A percentile compares a stretch with the other conserved stretches of the same genome.
These are phyloP conservation scores for Hippocampus abdominalis DNA, from an alignment of 2,113 vertebrate genomes.

Conservation along the genomic window DNA sequence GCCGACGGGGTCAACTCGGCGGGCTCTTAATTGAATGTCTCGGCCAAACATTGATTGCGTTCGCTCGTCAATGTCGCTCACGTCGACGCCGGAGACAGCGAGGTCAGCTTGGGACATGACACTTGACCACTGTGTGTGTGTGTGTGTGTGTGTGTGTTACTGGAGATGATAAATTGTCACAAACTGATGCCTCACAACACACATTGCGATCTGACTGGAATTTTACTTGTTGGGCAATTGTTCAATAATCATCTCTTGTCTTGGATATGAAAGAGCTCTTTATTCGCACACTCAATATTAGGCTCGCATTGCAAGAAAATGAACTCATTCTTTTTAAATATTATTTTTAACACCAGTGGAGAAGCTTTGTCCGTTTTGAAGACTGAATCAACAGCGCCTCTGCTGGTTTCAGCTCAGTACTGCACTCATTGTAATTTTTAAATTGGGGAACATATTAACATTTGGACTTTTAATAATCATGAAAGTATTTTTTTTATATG, in stretches of 20 bases:
- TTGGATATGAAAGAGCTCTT: too few relatives aligned
- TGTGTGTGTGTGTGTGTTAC: neutral
- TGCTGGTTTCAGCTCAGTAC: too few relatives aligned
- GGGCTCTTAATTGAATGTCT: slow-evolving; percentile 35
- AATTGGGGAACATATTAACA: neutral
- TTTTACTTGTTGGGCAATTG: too few relatives aligned
- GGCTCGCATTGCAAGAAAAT: too few relatives aligned
- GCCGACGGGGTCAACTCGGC: slow-evolving; percentile 28
- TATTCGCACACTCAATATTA: too few relatives aligned
- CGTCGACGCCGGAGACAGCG: slow-evolving; percentile 12
- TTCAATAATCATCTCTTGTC: too few relatives aligned
- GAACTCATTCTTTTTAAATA: too few relatives aligned
- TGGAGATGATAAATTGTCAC: neutral
- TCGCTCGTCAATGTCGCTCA: slow-evolving; percentile 39
- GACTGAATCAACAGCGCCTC: too few relatives aligned
- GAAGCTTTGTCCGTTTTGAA: too few relatives aligned
- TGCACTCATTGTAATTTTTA: neutral
- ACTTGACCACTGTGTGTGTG: neutral
- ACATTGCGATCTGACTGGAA: neutral
- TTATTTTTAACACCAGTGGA: too few relatives aligned
- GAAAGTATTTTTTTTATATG: neutral
- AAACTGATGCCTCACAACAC: neutral
- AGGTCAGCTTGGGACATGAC: slow-evolving; percentile 21
- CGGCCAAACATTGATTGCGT: slow-evolving; percentile 18
- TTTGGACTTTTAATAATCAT: neutral